Base-by-base conservation (phyloP, 1,140 invertebrate genomes). In the Drosophila carrolli region DNA sequence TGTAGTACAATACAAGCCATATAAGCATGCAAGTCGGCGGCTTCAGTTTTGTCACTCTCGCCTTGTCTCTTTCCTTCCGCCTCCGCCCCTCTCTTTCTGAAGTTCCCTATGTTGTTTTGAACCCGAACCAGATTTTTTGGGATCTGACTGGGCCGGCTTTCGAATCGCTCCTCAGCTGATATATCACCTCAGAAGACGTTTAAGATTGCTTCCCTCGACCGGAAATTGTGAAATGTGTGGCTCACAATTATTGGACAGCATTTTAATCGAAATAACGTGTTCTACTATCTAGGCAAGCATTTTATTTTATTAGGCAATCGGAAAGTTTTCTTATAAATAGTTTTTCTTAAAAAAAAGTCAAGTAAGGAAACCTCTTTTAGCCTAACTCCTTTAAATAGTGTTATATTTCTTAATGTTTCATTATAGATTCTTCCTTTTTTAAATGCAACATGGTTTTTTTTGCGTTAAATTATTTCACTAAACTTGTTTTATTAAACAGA, bases 1-100 rank as follows among this genome's bases (percentile, higher is more conserved):
- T 35, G 47, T 72, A 54, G 54, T 60, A 57, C 63, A 67, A 67
- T 70, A 53, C 38, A 46, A 19, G 51, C 46, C 44, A 40, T 56
- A 53, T 65, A 55, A 65, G 51, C 14, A 53, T 55, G 29, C 48
- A 41, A 61, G 50, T 58, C 29, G 11, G 46, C 48, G 23, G 23
- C 23, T 16, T 40, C 3, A 47, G 35, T 71, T 65, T 65, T 54
- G 27, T 37, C 43, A 38, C 43, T 47, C 37, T 11, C 10, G 46
- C 6, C 66, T 38, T 13, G 8, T 48, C 1, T 35, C 35, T 55
- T 8, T 53, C 35, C 11, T 6, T 46, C 13, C 14, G 48, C 56
- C 37, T 43, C 29, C 16, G 29, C 41, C 32, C n/a, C 19, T 41
- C 23, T 55, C 19, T 40, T 55, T 27, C 13, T 10, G 1, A 6